phyloP scores from a whole-genome alignment of 2,888 invertebrate genomes.

The Trichogramma evanescens region DNA sequence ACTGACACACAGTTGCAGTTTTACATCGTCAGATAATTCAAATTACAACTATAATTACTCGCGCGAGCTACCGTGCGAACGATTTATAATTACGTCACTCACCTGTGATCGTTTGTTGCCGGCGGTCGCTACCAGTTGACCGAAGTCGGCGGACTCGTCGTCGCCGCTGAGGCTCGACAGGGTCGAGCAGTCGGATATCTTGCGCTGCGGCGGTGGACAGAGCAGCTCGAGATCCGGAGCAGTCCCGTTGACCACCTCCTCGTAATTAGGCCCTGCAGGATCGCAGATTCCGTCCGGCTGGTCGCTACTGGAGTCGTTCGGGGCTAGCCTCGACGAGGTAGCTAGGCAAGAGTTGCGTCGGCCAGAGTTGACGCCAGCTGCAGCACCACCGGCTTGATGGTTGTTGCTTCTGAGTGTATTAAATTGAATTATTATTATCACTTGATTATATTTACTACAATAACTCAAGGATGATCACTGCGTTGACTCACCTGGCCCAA shows the following conservation, averaged over 20 bases:
- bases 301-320: slow-evolving; percentile 9
- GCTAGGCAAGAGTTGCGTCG: slow-evolving; percentile 41
- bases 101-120: slow-evolving; percentile 34
- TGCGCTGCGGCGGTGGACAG: slow-evolving; percentile 46
- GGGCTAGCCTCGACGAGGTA: slow-evolving; percentile 24
- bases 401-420: neutral
- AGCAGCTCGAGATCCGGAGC: slow-evolving; percentile 27
- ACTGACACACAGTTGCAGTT: neutral
- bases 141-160: slow-evolving; percentile 52
- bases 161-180: slow-evolving; percentile 69
- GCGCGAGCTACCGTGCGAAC: slow-evolving; percentile 2
- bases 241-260: too few species aligned
- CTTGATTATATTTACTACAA: neutral
- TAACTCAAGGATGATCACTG: too few species aligned
- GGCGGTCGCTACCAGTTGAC: neutral
- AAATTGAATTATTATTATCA: neutral
- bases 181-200: slow-evolving; percentile 67
- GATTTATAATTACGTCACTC: slow-evolving; percentile 23
- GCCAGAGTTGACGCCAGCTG: slow-evolving; percentile 20
- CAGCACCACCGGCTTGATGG: neutral
- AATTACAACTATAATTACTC: neutral
- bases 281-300: neutral
- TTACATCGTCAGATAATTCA: neutral
- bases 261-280: too few species aligned
- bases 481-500: neutral